These are phyloP conservation scores for Pelodytes ibericus DNA, from an alignment of 2,797 vertebrate species.

Conservation along the genomic window DNA sequence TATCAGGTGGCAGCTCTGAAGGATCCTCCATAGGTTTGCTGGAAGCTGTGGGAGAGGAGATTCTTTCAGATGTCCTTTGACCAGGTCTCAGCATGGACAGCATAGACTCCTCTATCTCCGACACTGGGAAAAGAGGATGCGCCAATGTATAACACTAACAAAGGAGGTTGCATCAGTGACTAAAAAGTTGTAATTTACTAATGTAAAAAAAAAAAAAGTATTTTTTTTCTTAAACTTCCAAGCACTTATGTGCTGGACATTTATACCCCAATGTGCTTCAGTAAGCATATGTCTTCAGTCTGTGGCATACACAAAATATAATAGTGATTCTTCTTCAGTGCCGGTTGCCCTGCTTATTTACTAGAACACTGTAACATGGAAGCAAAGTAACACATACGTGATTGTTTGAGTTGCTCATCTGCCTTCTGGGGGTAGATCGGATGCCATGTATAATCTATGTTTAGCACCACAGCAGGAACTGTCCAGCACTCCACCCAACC, in stretches of 20 bases:
- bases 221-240: no score
- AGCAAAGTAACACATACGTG: conserved; percentile 75
- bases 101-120: conserved; percentile 95
- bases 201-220: no score
- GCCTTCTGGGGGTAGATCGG: conserved; percentile 97
- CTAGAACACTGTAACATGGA: background rate
- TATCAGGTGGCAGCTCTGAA: conserved; percentile 89
- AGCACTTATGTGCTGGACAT: no score
- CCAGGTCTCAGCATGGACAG: conserved; percentile 77
- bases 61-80: conserved; percentile 70
- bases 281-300: no score
- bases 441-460: conserved; percentile 97
- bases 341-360: no score
- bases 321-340: no score
- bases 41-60: conserved; percentile 74
- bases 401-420: conserved; percentile 94
- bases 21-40: conserved; percentile 80
- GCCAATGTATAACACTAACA: no score
- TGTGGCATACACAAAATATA: no score
- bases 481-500: conserved; percentile 99
- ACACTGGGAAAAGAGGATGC: conserved; percentile 74
- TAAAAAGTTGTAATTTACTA: no score
- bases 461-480: conserved; percentile 91
- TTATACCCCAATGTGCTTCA: no score
- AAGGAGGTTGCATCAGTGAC: no score